Base-by-base conservation (phyloP, 2,113 vertebrate species). In the Paramisgurnus dabryanus region DNA sequence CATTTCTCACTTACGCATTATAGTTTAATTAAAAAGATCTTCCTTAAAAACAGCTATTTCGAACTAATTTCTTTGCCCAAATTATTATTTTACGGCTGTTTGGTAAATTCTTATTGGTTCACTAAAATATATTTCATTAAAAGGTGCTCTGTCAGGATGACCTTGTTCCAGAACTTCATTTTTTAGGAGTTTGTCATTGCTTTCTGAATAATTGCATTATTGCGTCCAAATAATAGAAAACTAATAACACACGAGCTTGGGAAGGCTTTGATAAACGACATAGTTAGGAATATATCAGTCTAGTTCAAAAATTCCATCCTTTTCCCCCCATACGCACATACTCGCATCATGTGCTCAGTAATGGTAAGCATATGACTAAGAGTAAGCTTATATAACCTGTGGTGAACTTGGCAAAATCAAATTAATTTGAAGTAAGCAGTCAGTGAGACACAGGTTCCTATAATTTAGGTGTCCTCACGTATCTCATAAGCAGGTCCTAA, bases 351-450 rank as follows among this genome's bases (percentile, higher is more conserved):
- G 41, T 27, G 3, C 22, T 6, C 10, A 15, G 22, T 58, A 79
- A 80, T 66, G 40, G 27, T 22, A 41, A 45, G 57, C 78, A 49
- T 66, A 65, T 71, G 78, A 71, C 72, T 50, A 41, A 40, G 15
- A 70, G 65, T n/a, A 50, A 13, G 13, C 6, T n/a, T 71, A 1
- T 3, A 18, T 2, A 22, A 61, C 53, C 64, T 75, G 83, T 17
- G 60, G 15, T 71, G 55, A 61, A 76, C 22, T 71, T 50, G 57
- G 34, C 43, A 39, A 74, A 78, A 80, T 78, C 63, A 18, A 49
- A 75, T 70, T 84, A 40, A 53, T 65, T 50, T 18, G 69, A 66
- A n/a, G 6, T 65, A 78, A 57, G 43, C 64, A n/a, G 40, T 63
- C 55, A 8, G 22, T 76, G 47, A 66, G 11, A 58, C 49, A 11